Conservation (phyloP, 1,140 invertebrate species). For the Trichoplusia ni region DNA sequence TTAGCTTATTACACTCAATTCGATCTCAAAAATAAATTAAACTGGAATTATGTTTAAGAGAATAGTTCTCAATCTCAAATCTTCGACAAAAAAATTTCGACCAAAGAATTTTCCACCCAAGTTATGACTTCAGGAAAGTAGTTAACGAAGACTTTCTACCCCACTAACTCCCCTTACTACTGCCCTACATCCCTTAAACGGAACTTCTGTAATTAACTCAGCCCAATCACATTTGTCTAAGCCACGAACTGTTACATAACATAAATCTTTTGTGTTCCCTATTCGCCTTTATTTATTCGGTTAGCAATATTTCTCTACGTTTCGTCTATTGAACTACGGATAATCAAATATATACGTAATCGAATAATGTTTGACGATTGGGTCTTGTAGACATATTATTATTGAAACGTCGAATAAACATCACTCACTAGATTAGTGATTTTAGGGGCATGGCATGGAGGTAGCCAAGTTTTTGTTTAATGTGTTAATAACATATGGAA, state of each 20-base stretch:
- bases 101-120: background rate
- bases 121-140: background rate
- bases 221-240: background rate
- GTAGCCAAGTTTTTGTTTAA: background rate
- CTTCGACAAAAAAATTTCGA: background rate
- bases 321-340: background rate
- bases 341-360: background rate
- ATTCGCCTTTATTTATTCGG: background rate
- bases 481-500: too few species aligned
- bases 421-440: background rate
- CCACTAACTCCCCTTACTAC: background rate
- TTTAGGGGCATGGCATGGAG: background rate
- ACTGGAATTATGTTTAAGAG: too few species aligned
- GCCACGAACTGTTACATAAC: background rate
- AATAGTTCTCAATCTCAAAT: constrained; percentile 1
- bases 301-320: background rate
- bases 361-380: background rate
- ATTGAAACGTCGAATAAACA: background rate
- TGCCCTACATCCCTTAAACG: background rate
- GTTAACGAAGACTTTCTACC: background rate
- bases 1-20: too few species aligned
- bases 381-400: background rate
- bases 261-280: background rate
- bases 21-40: too few species aligned
- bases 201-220: background rate